phyloP scores from a whole-genome alignment of 2,113 vertebrate species.

The Acrocephalus kingi region DNA sequence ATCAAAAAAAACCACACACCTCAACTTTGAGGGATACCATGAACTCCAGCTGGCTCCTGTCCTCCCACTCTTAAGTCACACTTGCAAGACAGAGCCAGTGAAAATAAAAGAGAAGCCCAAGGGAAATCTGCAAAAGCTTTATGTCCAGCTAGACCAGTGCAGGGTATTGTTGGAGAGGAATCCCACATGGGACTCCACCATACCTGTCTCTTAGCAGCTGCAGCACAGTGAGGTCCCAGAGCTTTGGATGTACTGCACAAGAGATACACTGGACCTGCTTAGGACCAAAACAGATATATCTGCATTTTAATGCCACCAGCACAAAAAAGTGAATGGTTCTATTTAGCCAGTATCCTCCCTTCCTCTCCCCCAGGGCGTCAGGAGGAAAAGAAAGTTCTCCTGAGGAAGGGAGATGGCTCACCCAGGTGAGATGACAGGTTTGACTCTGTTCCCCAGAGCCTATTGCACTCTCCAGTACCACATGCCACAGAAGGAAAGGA shows the following conservation, averaged over 20 bases:
- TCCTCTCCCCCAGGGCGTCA: background rate
- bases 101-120: background rate
- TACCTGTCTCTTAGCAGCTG: accelerated
- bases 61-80: background rate
- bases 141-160: background rate
- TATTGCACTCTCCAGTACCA: background rate
- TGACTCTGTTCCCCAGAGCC: background rate
- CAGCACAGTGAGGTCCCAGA: background rate
- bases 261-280: background rate
- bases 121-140: background rate
- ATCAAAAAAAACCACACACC: background rate
- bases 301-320: background rate
- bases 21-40: background rate
- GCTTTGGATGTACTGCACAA: background rate
- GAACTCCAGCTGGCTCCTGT: background rate
- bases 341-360: background rate
- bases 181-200: background rate
- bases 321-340: background rate
- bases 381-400: background rate
- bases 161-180: background rate
- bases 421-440: background rate
- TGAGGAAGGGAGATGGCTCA: background rate
- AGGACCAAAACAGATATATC: background rate
- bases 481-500: background rate
- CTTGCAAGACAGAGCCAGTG: background rate